Evolutionary conservation across 2,888 invertebrate species (phyloP), one percentile per base, ranked within the genome.

Genomic region (Lasioglossum villosulum): DNA sequence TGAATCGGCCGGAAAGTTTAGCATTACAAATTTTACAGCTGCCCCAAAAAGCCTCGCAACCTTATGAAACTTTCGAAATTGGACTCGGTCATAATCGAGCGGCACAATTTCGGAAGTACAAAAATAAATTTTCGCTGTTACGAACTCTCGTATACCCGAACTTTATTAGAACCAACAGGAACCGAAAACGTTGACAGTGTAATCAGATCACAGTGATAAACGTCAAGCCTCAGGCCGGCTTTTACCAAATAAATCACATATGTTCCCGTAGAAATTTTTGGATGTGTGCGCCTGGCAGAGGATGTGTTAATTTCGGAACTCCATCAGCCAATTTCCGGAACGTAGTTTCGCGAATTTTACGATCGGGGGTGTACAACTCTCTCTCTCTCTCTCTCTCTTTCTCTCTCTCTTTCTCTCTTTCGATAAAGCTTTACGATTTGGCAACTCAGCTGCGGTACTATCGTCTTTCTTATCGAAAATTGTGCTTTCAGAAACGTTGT

Each of bases 221-320:
- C n/a, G n/a, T 52, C 52, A 52, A 52, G 52, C 52, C 23, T 52
- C 52, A 8, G 52, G n/a, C n/a, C 3, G 52, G 52, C 10, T 23
- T 52, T 52, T 8, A 10, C 23, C 10, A 52, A 52, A 52, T 52
- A n/a, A 52, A 52, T n/a, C n/a, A n/a, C 52, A 10, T n/a, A 52
- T n/a, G 52, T 52, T 52, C 0, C 10, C n/a, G 52, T 52, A 3
- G 52, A 52, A n/a, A 52, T n/a, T 52, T 52, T 52, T 52, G 52
- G 23, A 52, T 52, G 52, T 52, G n/a, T 52, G n/a, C 8, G 52
- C 3, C 10, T 10, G 23, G 23, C 23, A n/a, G 23, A 10, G 23
- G 52, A 52, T n/a, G 52, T 52, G 30, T 66, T 66, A 27, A 30
- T 66, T 66, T 66, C 19, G 66, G 30, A 66, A 66, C 30, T 66